Evolutionary conservation across 2,113 vertebrate genomes (phyloP).

Genomic region (Corythoichthys haematopterus): DNA sequence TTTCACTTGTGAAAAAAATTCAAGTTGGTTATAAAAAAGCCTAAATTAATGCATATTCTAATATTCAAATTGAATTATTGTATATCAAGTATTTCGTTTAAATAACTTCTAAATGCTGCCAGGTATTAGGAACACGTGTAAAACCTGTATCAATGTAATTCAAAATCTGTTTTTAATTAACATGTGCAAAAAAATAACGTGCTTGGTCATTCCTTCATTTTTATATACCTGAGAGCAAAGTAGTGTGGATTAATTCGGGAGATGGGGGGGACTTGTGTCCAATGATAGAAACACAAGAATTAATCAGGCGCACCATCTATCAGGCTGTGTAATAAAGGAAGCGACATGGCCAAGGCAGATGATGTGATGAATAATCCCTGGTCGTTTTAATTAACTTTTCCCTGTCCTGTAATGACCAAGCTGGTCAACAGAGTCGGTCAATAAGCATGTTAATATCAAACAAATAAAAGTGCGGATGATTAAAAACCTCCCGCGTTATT

Average conservation of each 20-base stretch:
- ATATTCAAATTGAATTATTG: neutral
- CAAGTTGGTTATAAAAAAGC: neutral
- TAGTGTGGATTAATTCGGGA: conserved; percentile 79
- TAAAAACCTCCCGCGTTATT: conserved; percentile 99
- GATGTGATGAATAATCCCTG: conserved; percentile 99
- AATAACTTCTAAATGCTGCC: conserved; percentile 1
- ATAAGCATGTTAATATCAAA: conserved; percentile 99
- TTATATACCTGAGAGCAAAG: conserved; percentile 66
- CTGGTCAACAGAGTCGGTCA: conserved; percentile 99
- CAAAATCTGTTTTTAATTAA: neutral
- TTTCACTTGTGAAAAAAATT: neutral
- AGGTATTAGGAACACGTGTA: neutral
- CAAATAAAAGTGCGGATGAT: conserved; percentile 99
- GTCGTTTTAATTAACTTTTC: conserved; percentile 99
- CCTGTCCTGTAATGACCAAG: conserved; percentile 99
- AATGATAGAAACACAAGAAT: conserved; percentile 99
- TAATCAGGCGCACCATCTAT: conserved; percentile 96
- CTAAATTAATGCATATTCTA: neutral
- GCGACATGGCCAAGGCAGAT: conserved; percentile 96
- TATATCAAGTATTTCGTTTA: neutral
- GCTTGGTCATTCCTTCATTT: conserved; percentile 60
- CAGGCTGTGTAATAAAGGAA: conserved; percentile 95
- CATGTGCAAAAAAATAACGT: neutral
- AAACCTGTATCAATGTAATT: neutral
- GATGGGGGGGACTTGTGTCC: conserved; percentile 83